phyloP scores from a whole-genome alignment of 2,797 vertebrate species.

The Coccyzus lansbergi region DNA sequence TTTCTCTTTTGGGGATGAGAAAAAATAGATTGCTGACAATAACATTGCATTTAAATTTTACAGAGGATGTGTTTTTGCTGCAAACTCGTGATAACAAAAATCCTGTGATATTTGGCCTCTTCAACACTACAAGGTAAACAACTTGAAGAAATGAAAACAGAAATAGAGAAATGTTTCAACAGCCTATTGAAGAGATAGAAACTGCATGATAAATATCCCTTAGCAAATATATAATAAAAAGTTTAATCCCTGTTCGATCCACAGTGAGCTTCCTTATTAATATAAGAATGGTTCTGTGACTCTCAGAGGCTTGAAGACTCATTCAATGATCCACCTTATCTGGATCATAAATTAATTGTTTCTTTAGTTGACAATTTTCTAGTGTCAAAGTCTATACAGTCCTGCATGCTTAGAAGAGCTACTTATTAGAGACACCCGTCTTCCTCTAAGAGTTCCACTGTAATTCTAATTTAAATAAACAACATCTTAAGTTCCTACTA shows the following conservation, averaged over 20 bases:
- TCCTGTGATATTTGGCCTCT: constrained; percentile 95
- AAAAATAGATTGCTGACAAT: background rate
- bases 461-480: background rate
- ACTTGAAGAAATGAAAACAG: background rate
- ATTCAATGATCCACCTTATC: background rate
- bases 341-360: constrained; percentile 11
- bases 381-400: background rate
- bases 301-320: background rate
- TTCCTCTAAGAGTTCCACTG: background rate
- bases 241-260: background rate
- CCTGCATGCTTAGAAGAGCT: background rate
- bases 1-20: background rate
- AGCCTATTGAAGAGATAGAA: background rate
- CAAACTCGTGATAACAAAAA: constrained; percentile 91
- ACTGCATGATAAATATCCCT: background rate
- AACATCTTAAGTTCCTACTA: background rate
- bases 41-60: constrained; percentile 52
- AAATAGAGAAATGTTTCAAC: background rate
- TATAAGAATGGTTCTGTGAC: background rate
- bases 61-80: constrained; percentile 94
- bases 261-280: background rate
- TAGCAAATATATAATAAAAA: background rate
- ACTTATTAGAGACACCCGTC: background rate
- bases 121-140: constrained; percentile 94
- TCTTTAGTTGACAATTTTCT: background rate